These are phyloP conservation scores for Platycheirus rosarum DNA, from an alignment of 2,888 invertebrate species.

Conservation along the genomic window DNA sequence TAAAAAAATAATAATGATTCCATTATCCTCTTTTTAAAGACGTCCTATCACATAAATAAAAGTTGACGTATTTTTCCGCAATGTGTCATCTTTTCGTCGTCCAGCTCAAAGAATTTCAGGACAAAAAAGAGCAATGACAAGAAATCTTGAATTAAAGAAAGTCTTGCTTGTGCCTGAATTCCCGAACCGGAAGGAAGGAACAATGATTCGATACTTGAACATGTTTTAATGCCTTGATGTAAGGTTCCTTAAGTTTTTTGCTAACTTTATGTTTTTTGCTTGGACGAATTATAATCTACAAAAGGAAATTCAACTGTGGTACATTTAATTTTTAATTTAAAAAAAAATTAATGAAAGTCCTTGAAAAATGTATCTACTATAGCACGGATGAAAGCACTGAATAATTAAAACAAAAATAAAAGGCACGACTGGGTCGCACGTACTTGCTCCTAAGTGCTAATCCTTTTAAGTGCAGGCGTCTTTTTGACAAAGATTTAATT, in stretches of 20 bases:
- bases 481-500: no score
- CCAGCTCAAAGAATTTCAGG: not conserved
- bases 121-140: not conserved
- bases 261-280: not conserved
- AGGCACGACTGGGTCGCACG: no score
- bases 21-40: constrained; percentile 59
- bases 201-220: not conserved
- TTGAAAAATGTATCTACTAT: no score
- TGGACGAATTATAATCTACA: not conserved
- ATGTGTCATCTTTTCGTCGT: constrained; percentile 3
- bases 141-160: not conserved
- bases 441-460: no score
- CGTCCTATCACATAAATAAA: constrained; percentile 42
- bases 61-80: constrained; percentile 14
- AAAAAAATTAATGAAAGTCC: no score
- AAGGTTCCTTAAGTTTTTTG: not conserved
- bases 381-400: no score
- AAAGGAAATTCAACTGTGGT: not conserved
- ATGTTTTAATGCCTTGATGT: constrained; percentile 3
- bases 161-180: not conserved
- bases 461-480: no score
- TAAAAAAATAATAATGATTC: constrained; percentile 50
- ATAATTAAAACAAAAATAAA: no score
- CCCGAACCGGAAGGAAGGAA: not conserved
- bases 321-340: no score